A percentile compares a stretch with the other conserved stretches of the same genome.
These are phyloP conservation scores for Momotus momota DNA, from an alignment of 2,797 vertebrate genomes.

Conservation along the genomic window DNA sequence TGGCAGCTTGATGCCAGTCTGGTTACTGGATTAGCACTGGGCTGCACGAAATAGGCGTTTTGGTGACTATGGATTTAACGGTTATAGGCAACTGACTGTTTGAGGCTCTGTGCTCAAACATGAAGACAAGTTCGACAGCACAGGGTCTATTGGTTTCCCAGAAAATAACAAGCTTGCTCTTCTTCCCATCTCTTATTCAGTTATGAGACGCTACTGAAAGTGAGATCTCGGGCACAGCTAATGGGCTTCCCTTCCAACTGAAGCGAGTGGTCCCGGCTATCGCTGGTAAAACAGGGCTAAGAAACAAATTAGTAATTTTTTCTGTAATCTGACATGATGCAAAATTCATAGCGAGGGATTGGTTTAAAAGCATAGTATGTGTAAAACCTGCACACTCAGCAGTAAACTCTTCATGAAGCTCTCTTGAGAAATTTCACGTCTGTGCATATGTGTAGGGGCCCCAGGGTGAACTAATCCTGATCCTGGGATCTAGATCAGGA, in stretches of 20 bases:
- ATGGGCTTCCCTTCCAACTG: accelerated
- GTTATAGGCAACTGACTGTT: background rate
- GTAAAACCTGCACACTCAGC: background rate
- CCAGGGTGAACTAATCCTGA: accelerated
- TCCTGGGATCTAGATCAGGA: background rate
- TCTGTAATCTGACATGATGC: background rate
- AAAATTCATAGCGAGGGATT: background rate
- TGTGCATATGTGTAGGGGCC: background rate
- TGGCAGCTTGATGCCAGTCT: background rate
- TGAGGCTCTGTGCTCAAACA: background rate
- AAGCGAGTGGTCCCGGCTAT: background rate
- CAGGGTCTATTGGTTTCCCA: background rate
- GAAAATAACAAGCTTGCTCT: background rate
- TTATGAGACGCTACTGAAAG: background rate
- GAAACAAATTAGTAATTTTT: background rate
- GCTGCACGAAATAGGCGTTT: background rate
- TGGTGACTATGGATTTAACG: background rate
- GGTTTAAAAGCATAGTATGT: background rate
- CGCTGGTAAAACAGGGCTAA: background rate
- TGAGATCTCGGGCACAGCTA: background rate
- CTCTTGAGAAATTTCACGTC: background rate
- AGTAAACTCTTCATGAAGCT: background rate
- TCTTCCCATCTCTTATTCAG: background rate
- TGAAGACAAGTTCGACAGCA: background rate
- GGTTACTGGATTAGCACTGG: background rate